phyloP scores from a whole-genome alignment of 1,140 invertebrate genomes.

The Matsumurasca onukii region DNA sequence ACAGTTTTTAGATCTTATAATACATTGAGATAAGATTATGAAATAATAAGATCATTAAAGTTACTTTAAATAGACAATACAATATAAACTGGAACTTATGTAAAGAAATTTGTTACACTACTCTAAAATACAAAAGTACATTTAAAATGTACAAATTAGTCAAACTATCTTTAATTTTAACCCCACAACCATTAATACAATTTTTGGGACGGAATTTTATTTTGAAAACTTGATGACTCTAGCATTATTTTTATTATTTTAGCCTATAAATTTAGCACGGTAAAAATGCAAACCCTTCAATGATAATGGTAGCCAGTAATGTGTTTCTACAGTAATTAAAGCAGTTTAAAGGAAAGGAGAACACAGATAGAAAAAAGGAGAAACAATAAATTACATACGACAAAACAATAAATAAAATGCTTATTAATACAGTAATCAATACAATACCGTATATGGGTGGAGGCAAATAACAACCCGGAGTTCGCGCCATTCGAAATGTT shows the following conservation, averaged over 20 bases:
- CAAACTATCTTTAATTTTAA: no score
- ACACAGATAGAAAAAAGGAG: slow-evolving; percentile 11
- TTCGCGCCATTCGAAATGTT: no score
- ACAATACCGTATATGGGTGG: neutral
- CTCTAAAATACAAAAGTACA: no score
- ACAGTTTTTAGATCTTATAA: no score
- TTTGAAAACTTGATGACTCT: neutral
- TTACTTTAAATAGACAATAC: no score
- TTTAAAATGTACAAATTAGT: no score
- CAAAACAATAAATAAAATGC: neutral
- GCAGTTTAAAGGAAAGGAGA: no score
- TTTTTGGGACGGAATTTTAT: neutral
- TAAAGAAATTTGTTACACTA: no score
- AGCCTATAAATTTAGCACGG: neutral
- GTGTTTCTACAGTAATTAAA: neutral
- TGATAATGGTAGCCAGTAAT: neutral
- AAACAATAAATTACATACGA: neutral
- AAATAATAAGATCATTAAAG: no score
- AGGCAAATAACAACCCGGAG: no score
- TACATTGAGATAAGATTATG: no score
- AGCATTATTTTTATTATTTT: neutral
- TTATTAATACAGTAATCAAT: neutral
- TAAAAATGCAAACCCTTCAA: neutral
- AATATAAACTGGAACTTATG: no score
- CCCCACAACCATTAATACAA: neutral